Evolutionary conservation across 2,888 invertebrate species (phyloP), one percentile per base, ranked within the genome.

Genomic region (Xiphydria camelus): DNA sequence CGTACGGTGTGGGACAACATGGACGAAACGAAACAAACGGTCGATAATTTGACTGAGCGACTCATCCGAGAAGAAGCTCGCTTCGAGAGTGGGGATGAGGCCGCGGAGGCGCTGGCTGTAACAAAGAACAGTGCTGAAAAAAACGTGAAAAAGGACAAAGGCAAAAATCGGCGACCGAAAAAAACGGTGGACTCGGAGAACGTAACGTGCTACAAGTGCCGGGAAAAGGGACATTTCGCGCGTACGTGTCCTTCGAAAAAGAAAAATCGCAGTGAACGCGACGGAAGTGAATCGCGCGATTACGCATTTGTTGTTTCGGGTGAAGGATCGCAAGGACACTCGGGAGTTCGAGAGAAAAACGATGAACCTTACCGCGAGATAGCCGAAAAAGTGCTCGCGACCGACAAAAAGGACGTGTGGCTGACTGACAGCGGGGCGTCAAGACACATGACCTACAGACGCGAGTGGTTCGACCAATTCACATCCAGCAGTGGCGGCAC

Each of bases 371-470:
- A 4, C 14, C 14, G 7, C n/a, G 42, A 43, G 7, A 5, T 15
- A 3, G n/a, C n/a, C n/a, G 9, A 31, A 4, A n/a, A 12, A 12
- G 7, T 44, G 29, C 18, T 40, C 1, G 36, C 17, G 2, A 36
- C 18, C 15, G 39, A 35, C 12, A 39, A 31, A 4, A 9, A 4
- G 10, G 31, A 35, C 6, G 33, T 10, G 6, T 44, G 47, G 47
- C 14, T 47, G 7, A 44, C 40, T 19, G 47, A 47, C 44, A 44
- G 47, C 15, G 47, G 47, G 1, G 45, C 45, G 3, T 45, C 40
- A 2, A 14, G 40, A 9, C 45, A 45, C n/a, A 29, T 41, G 0
- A 20, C 40, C 2, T 31, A 29, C 14, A 10, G 23, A 9, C 38
- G 41, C 4, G 49, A 45, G 14, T 49, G 49, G 42, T 38, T 41